Evolutionary conservation across 2,113 vertebrate species (phyloP).

Genomic region (Seriola rivoliana): DNA sequence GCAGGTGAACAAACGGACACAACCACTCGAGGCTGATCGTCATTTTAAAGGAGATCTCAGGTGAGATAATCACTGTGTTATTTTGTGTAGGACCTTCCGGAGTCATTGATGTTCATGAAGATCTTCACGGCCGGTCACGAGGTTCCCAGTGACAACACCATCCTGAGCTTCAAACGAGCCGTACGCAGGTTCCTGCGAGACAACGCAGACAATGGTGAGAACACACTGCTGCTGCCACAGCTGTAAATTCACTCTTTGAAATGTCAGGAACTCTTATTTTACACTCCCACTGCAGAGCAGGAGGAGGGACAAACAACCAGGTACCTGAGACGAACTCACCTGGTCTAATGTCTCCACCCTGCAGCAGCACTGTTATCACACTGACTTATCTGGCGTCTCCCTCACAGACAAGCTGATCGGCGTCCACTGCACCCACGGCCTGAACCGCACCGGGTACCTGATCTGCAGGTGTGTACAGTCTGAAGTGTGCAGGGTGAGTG

Average conservation of each 20-base stretch:
- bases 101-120: conserved; percentile 84
- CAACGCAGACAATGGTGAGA: conserved; percentile 89
- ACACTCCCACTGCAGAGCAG: not conserved
- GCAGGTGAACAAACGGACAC: conserved; percentile 76
- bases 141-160: conserved; percentile 83
- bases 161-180: conserved; percentile 86
- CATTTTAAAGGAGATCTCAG: not conserved
- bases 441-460: conserved; percentile 95
- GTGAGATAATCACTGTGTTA: too few species aligned
- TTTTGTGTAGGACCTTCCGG: conserved; percentile 88
- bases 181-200: conserved; percentile 86
- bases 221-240: not conserved
- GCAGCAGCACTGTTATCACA: too few species aligned
- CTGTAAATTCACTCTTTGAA: too few species aligned
- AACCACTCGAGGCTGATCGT: not conserved
- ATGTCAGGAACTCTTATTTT: not conserved
- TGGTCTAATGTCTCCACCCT: too few species aligned
- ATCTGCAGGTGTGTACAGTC: conserved; percentile 88
- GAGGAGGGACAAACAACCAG: too few species aligned
- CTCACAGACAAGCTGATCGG: conserved; percentile 92
- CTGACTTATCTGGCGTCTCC: not conserved
- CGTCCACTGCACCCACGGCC: conserved; percentile 94
- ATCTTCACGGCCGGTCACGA: conserved; percentile 89
- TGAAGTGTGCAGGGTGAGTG: accelerated
- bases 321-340: too few species aligned